phyloP scores from a whole-genome alignment of 30 jellyfish, hydroid and myxozoan genomes.

The Cassiopea xamachana region DNA sequence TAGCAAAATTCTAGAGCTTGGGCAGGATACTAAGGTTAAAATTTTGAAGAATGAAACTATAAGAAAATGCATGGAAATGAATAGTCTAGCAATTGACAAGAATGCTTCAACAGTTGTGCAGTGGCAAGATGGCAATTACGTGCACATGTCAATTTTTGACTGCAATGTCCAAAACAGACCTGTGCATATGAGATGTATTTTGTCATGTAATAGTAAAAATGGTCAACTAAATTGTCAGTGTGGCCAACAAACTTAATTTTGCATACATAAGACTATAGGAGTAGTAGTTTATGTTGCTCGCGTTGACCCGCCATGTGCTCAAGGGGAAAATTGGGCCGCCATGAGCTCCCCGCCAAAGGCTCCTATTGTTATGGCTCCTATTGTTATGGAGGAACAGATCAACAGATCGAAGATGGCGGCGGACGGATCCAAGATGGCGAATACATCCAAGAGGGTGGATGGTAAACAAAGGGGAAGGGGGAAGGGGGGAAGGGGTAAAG shows the following conservation, averaged over 20 bases:
- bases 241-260: background rate
- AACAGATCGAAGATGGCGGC: too few relatives aligned
- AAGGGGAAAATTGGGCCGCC: too few relatives aligned
- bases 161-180: background rate
- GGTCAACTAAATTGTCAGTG: slow-evolving; percentile 7
- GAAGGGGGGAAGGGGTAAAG: too few relatives aligned
- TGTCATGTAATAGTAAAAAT: background rate
- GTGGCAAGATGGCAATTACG: slow-evolving; percentile 12
- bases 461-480: too few relatives aligned
- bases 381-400: too few relatives aligned
- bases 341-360: too few relatives aligned
- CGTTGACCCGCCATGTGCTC: too few relatives aligned
- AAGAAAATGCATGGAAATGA: background rate
- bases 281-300: too few relatives aligned
- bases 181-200: background rate
- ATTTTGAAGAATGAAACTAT: background rate
- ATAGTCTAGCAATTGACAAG: background rate
- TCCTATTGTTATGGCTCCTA: too few relatives aligned
- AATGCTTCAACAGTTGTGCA: slow-evolving; percentile 21
- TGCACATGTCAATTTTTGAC: slow-evolving; percentile 38
- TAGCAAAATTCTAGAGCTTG: background rate
- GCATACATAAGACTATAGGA: slow-evolving; percentile 30
- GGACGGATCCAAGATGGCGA: too few relatives aligned
- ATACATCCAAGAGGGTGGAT: too few relatives aligned
- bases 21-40: background rate